Evolutionary conservation across 2,113 vertebrate species (phyloP), one percentile per base, ranked within the genome.

Genomic region (Hippopotamus amphibius): DNA sequence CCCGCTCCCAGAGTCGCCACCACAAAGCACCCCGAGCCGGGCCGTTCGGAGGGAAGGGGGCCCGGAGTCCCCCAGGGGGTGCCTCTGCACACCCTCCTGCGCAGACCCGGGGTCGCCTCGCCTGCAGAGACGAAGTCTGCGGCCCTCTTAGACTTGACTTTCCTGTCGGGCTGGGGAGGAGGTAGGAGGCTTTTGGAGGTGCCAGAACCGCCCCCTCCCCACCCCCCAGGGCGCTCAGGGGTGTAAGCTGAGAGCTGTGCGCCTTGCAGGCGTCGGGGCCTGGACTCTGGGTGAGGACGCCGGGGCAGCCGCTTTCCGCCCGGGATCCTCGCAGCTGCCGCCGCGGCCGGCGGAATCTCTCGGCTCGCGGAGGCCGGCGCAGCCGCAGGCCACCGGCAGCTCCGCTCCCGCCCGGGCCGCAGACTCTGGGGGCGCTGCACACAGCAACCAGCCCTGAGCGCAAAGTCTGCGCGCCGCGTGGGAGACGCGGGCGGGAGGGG

Each of bases 331-430:
- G 37, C 43, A 13, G 63, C 59, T 55, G 43, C 80, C 50, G 30
- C 68, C 30, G 8, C 43, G 2, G 71, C 22, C 88, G 37, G 2
- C 33, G 22, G 61, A 85, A 22, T 33, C 46, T 50, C 26, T 16
- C 0, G 0, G 6, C 37, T 7, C 59, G 2, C 8, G 2, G 72
- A 72, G 57, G 50, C 30, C 4, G 19, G 59, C 71, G 77, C 68
- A 12, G 21, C 57, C 48, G 21, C 22, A 1, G 71, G 63, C 48
- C n/a, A 2, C 41, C 1, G 4, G 57, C 90, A 6, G 65, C 61
- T 57, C 16, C 46, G 61, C 55, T 15, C n/a, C 7, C 0, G 1
- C 26, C 17, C 12, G 10, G 10, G 2, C 41, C 0, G 48, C 79
- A 7, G 48, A 33, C 81, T 26, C 7, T 6, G 50, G 48, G 48